Evolutionary conservation across 2,113 vertebrate genomes (phyloP).

Genomic region (Xiphophorus hellerii): DNA sequence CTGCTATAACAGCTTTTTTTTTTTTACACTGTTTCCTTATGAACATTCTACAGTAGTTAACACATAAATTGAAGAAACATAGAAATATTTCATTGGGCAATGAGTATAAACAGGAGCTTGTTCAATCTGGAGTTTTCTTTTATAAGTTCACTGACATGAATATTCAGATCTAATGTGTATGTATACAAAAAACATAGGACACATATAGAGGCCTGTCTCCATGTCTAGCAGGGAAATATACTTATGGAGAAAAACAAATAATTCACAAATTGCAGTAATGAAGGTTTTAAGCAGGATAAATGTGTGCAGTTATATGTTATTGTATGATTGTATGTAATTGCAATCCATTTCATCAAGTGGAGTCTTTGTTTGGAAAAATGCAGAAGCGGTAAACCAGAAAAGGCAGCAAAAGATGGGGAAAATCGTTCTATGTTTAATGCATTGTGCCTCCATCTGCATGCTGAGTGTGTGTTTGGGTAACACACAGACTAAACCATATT

Average conservation of each 20-base stretch:
- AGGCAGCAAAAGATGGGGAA: constrained; percentile 49
- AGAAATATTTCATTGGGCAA: not conserved
- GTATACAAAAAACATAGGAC: not conserved
- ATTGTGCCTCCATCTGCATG: not conserved
- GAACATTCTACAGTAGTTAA: not conserved
- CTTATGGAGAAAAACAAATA: constrained; percentile 1
- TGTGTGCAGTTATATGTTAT: constrained; percentile 1
- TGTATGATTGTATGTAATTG: not conserved
- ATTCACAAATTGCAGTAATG: constrained; percentile 41
- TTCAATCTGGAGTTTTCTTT: not conserved
- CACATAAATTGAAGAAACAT: not conserved
- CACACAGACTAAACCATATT: no score
- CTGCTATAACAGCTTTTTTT: constrained; percentile 11
- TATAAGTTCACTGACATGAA: not conserved
- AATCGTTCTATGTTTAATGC: constrained; percentile 28
- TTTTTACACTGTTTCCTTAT: not conserved
- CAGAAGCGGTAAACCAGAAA: constrained; percentile 47
- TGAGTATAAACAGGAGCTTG: not conserved
- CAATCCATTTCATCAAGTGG: constrained; percentile 25
- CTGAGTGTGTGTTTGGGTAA: not conserved
- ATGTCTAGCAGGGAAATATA: no score
- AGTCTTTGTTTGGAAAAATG: constrained; percentile 46
- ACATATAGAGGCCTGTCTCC: not conserved
- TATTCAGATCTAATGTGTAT: not conserved
- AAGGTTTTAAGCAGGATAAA: constrained; percentile 34